Conservation (phyloP, 2,888 invertebrate genomes). For the Sepiola atlantica region DNA sequence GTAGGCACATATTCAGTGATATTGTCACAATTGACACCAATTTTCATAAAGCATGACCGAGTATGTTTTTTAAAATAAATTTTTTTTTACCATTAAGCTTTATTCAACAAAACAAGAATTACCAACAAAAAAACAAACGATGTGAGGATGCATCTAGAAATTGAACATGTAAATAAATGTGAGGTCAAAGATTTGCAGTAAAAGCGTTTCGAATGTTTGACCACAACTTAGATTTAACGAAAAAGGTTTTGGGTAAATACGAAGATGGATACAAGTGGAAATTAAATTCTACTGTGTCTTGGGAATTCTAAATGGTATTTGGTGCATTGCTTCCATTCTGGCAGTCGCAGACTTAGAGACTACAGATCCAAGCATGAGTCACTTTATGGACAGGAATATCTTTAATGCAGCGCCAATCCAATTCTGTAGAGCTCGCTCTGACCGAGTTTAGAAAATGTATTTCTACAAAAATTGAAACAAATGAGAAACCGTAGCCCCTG, state of each 20-base stretch:
- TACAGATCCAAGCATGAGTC: neutral
- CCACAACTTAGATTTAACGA: constrained; percentile 4
- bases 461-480: neutral
- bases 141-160: too few relatives aligned
- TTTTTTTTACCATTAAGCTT: too few relatives aligned
- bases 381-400: constrained; percentile 4
- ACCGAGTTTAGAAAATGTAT: constrained; percentile 20
- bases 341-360: neutral
- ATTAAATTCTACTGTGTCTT: constrained; percentile 32
- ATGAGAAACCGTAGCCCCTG: constrained; percentile 3
- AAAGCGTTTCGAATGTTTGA: neutral
- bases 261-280: constrained; percentile 1
- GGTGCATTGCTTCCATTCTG: neutral
- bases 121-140: too few relatives aligned
- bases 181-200: neutral
- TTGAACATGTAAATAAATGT: neutral
- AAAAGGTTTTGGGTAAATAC: constrained; percentile 9
- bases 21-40: too few relatives aligned
- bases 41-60: too few relatives aligned
- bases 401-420: neutral
- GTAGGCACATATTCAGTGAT: too few relatives aligned
- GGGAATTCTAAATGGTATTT: constrained; percentile 18
- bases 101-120: too few relatives aligned
- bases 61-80: too few relatives aligned
- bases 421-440: neutral